These are phyloP conservation scores for Clanis bilineata DNA, from an alignment of 2,888 invertebrate species.

Conservation along the genomic window DNA sequence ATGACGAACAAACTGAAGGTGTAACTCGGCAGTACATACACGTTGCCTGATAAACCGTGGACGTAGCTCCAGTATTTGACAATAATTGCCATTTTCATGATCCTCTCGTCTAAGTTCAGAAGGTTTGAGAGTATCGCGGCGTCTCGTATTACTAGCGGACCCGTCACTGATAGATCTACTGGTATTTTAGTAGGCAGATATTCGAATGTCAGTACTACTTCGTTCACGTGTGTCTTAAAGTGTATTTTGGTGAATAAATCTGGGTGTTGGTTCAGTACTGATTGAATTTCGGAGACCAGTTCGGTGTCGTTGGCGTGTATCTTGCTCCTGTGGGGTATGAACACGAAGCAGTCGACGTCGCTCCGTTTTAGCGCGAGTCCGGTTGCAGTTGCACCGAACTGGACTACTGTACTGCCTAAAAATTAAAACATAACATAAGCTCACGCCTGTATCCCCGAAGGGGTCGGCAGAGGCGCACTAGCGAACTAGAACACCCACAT, in stretches of 20 bases:
- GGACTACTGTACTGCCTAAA: constrained; percentile 26
- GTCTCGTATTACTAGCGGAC: not conserved
- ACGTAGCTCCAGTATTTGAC: constrained; percentile 29
- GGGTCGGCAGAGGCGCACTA: too few species aligned
- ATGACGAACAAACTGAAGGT: not conserved
- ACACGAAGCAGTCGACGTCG: constrained; percentile 32
- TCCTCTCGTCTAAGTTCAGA: constrained; percentile 24
- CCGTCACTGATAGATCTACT: not conserved
- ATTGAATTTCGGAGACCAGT: constrained; percentile 18
- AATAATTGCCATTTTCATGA: constrained; percentile 21
- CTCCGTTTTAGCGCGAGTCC: constrained; percentile 31
- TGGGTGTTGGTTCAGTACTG: constrained; percentile 23
- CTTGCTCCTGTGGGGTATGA: constrained; percentile 19
- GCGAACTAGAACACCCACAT: too few species aligned
- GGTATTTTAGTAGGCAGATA: not conserved
- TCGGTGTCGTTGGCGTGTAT: not conserved
- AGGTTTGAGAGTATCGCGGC: constrained; percentile 23
- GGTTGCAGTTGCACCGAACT: constrained; percentile 30
- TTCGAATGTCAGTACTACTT: not conserved
- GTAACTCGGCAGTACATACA: not conserved
- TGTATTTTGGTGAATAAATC: constrained; percentile 16
- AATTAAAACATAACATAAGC: not conserved
- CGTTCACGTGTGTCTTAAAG: not conserved
- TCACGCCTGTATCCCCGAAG: too few species aligned
- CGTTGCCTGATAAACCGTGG: not conserved